Evolutionary conservation across 2,888 invertebrate species (phyloP).

Genomic region (Subacronicta megacephala): DNA sequence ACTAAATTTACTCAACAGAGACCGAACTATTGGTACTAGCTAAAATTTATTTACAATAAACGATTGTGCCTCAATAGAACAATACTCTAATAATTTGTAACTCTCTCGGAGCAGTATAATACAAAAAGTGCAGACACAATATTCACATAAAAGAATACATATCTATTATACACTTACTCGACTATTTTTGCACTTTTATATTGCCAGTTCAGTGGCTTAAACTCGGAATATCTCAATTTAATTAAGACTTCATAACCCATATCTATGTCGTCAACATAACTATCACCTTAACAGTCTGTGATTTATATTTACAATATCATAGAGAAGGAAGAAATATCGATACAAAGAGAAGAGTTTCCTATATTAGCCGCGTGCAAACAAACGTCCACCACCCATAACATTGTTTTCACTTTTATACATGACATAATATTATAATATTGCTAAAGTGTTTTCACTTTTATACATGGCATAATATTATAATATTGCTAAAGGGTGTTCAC

Average conservation of each 20-base stretch:
- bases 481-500: constrained; percentile 68
- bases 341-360: constrained; percentile 76
- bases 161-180: constrained; percentile 84
- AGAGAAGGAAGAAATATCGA: constrained; percentile 79
- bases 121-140: constrained; percentile 87
- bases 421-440: constrained; percentile 63
- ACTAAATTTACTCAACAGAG: constrained; percentile 75
- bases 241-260: constrained; percentile 87
- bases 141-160: constrained; percentile 86
- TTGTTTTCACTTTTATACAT: constrained; percentile 65
- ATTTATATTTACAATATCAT: constrained; percentile 82
- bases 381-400: constrained; percentile 59
- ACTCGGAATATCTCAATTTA: constrained; percentile 88
- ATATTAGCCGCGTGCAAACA: constrained; percentile 54
- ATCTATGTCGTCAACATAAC: constrained; percentile 76
- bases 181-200: constrained; percentile 88
- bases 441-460: constrained; percentile 68
- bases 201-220: constrained; percentile 87
- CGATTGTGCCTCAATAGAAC: constrained; percentile 86
- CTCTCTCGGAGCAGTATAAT: constrained; percentile 79
- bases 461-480: constrained; percentile 65
- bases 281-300: constrained; percentile 74
- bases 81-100: constrained; percentile 80
- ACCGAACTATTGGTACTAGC: constrained; percentile 79
- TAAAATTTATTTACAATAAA: constrained; percentile 86